Evolutionary conservation across 2,888 invertebrate species (phyloP), one percentile per base, ranked within the genome.

Genomic region (Drosophila mayaguana): DNA sequence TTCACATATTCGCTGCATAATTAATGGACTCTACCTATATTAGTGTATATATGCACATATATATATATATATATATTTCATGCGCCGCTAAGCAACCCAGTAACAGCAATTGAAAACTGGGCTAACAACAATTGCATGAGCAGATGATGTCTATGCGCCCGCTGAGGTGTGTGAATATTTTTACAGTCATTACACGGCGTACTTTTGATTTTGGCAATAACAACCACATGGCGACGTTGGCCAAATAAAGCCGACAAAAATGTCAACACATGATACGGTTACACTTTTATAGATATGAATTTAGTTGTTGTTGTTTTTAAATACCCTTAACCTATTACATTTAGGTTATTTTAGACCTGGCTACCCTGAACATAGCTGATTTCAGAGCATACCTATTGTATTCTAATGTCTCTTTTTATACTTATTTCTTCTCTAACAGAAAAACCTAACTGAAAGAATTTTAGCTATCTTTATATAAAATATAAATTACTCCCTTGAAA

Each of bases 71-170:
- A n/a, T 46, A 54, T 55, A 57, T 80, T 78, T 75, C 72, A 78
- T 80, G 78, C 80, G 36, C 63, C 68, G 80, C 64, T 65, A 46
- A 61, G 18, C 72, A 79, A 59, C 43, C 56, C 14, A 34, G 34
- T 51, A 63, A 22, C 55, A 57, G 46, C 72, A 64, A 66, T 71
- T 63, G 70, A 76, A 84, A 83, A 88, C 72, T 88, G 81, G 86
- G 84, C 86, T 79, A 88, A 83, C 78, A 88, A 70, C 88, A 83
- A 84, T 87, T 83, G 83, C 83, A 88, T 73, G 88, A 71, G 71
- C 85, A 69, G 59, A 79, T 77, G 80, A 65, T 79, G 32, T 59
- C 73, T 70, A 53, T 65, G 64, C 38, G 70, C 56, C 57, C 65
- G 78, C 65, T 69, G 57, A 81, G 83, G 86, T 84, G 83, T 84